A percentile compares a stretch with the other conserved stretches of the same genome.
Evolutionary conservation across 2,797 vertebrate species (phyloP).

Genomic region (Sebastes itinus): DNA sequence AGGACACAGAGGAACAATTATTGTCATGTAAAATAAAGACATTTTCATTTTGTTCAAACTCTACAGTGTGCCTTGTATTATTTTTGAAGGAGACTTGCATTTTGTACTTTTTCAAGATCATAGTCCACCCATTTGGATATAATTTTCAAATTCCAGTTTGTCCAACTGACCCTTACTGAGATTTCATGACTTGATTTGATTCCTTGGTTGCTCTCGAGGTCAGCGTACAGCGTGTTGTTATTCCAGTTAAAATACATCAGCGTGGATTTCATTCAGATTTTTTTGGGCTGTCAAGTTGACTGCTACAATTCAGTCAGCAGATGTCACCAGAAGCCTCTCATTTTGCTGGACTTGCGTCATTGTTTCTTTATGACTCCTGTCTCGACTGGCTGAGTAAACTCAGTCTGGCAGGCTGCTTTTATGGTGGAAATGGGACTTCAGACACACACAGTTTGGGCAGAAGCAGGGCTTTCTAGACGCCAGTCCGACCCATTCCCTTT

Average conservation of each 20-base stretch:
- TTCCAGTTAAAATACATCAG: not conserved
- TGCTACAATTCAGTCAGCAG: constrained; percentile 60
- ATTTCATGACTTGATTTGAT: not conserved
- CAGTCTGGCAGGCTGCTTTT: not conserved
- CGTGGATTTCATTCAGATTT: not conserved
- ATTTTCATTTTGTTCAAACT: too few species aligned
- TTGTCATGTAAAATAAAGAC: too few species aligned
- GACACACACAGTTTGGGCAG: not conserved
- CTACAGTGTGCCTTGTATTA: too few species aligned
- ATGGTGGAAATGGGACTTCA: constrained; percentile 23
- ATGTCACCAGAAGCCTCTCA: constrained; percentile 67
- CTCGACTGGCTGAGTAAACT: constrained; percentile 33
- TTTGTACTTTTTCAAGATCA: too few species aligned
- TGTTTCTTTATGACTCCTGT: constrained; percentile 35
- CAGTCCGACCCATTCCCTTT: not conserved
- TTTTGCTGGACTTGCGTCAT: constrained; percentile 19
- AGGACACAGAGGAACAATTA: too few species aligned
- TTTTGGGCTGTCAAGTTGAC: not conserved
- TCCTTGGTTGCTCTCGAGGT: not conserved
- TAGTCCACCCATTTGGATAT: not conserved
- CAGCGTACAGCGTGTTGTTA: not conserved
- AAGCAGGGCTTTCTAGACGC: not conserved
- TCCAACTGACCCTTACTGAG: not conserved
- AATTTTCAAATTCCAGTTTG: not conserved
- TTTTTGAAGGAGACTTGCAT: too few species aligned